Evolutionary conservation across 1,140 invertebrate genomes (phyloP).

Genomic region (Drosophila nigrodunni): DNA sequence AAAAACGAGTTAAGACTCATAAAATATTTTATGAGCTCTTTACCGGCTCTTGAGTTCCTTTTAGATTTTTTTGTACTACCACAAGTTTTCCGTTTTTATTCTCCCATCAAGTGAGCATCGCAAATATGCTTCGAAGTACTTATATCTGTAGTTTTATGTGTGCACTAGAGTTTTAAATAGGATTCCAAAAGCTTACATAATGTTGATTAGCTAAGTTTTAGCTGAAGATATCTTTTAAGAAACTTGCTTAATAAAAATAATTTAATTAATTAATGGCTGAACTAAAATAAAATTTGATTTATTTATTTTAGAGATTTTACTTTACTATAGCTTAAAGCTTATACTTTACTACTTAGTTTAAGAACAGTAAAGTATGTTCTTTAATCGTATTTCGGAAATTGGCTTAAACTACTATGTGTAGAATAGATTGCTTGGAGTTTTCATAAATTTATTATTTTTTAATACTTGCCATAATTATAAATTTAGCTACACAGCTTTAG

Average conservation of each 20-base stretch:
- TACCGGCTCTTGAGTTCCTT: conserved; percentile 14
- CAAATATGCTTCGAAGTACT: conserved; percentile 30
- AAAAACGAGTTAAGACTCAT: conserved; percentile 30
- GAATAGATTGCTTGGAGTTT: too few species aligned
- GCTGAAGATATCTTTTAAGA: not conserved
- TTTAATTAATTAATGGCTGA: not conserved
- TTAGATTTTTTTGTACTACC: conserved; percentile 25
- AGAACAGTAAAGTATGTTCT: too few species aligned
- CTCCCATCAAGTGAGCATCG: conserved; percentile 5
- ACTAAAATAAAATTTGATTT: not conserved
- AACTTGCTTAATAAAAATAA: not conserved
- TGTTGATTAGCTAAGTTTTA: not conserved
- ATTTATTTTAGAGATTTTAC: not conserved
- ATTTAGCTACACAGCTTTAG: not conserved
- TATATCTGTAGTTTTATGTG: conserved; percentile 9
- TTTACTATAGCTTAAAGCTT: too few species aligned
- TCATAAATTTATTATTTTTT: not conserved
- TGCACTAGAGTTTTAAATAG: conserved; percentile 7
- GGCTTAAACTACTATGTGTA: too few species aligned
- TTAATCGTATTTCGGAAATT: too few species aligned
- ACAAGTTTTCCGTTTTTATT: conserved; percentile 31
- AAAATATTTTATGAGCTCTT: conserved; percentile 39
- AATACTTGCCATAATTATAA: not conserved
- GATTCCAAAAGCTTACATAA: not conserved
- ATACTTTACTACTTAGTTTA: too few species aligned